Percentiles rank a stretch among this genome's conserved stretches.
phyloP scores from a whole-genome alignment of 2,888 invertebrate genomes.

The Trachelus troglodyta region DNA sequence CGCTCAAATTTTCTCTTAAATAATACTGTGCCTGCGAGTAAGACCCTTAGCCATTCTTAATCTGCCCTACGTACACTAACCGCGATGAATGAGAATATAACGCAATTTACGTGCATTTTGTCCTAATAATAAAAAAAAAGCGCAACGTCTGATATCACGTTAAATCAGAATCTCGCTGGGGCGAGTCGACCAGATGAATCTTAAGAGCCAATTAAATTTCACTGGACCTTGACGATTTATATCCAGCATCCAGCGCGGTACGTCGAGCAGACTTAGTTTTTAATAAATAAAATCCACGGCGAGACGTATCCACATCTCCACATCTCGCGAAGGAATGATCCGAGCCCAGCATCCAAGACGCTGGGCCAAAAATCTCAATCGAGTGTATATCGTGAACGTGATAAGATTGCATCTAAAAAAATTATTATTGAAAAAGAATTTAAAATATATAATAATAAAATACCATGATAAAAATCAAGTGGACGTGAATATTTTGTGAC shows the following conservation, averaged over 20 bases:
- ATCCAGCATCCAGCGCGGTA: background rate
- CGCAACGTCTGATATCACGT: background rate
- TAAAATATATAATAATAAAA: too few species aligned
- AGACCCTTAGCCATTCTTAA: background rate
- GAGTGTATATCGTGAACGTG: background rate
- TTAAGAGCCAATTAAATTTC: constrained; percentile 1
- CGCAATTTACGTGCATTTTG: background rate
- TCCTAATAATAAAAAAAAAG: background rate
- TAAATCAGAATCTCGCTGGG: background rate
- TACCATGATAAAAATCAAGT: background rate
- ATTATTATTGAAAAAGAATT: background rate
- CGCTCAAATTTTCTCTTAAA: background rate
- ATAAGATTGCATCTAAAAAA: background rate
- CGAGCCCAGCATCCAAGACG: background rate
- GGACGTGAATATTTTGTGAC: background rate
- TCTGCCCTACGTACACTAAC: background rate
- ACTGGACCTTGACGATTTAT: background rate
- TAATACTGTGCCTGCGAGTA: background rate
- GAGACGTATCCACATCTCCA: too few species aligned
- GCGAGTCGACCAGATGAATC: background rate
- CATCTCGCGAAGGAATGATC: background rate
- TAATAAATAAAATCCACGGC: background rate
- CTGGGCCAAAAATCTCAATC: background rate
- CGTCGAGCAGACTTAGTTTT: background rate
- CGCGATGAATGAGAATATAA: background rate